Percentiles rank a stretch among this genome's conserved stretches.
phyloP scores from a whole-genome alignment of 37 sponge, comb jelly and placozoan species.

The Agelas oroides region DNA sequence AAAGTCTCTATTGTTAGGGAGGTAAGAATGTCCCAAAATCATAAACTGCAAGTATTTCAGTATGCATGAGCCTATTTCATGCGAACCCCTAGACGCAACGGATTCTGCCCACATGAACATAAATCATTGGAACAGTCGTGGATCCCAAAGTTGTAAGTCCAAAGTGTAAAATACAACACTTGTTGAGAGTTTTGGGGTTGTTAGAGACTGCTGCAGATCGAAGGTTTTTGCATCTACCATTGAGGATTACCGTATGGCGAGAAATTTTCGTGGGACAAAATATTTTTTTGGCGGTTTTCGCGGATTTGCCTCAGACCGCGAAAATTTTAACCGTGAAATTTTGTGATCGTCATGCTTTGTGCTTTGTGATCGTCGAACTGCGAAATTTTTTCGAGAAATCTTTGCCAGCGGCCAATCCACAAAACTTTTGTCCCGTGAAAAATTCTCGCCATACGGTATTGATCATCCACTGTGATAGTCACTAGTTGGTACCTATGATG shows the following conservation, averaged over 20 bases:
- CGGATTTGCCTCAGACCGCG: too few relatives aligned
- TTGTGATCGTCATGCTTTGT: too few relatives aligned
- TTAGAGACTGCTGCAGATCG: conserved; percentile 32
- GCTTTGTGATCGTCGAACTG: too few relatives aligned
- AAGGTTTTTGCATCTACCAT: conserved; percentile 10
- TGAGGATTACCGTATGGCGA: not conserved
- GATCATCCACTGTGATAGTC: too few relatives aligned
- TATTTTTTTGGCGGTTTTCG: too few relatives aligned
- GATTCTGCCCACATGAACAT: conserved; percentile 44
- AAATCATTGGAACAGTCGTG: conserved; percentile 9
- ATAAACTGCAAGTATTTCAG: not conserved
- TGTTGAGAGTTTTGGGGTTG: conserved; percentile 32
- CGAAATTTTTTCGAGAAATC: too few relatives aligned
- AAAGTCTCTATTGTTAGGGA: conserved; percentile 43
- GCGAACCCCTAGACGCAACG: conserved; percentile 33
- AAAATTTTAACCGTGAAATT: too few relatives aligned
- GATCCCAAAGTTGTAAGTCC: conserved; percentile 54
- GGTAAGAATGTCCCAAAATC: conserved; percentile 41
- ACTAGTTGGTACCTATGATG: too few relatives aligned
- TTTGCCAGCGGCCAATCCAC: too few relatives aligned
- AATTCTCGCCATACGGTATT: too few relatives aligned
- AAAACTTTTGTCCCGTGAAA: too few relatives aligned
- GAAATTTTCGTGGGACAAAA: too few relatives aligned
- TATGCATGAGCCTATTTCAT: conserved; percentile 24
- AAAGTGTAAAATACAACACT: conserved; percentile 45